Percentiles rank a stretch among this genome's conserved stretches.
phyloP scores from a whole-genome alignment of 2,113 vertebrate genomes.

The Stigmatopora nigra region DNA sequence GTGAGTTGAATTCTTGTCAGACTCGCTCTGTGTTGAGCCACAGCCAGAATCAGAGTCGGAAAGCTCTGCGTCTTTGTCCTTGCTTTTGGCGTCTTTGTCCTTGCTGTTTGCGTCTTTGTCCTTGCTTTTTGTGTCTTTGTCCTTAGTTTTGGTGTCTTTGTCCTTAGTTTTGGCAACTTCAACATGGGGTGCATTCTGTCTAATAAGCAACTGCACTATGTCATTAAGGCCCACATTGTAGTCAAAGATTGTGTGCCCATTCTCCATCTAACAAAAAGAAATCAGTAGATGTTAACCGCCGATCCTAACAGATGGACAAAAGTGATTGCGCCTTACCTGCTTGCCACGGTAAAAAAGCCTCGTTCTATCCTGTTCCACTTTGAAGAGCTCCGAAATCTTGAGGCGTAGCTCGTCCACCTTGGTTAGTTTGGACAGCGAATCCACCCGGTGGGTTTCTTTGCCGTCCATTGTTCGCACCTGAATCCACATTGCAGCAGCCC shows the following conservation, averaged over 20 bases:
- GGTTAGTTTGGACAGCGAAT: conserved; percentile 89
- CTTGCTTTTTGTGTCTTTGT: conserved; percentile 75
- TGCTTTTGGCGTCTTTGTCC: conserved; percentile 71
- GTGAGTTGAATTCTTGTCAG: conserved; percentile 86
- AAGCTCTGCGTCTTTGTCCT: conserved; percentile 65
- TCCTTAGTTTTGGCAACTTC: conserved; percentile 67
- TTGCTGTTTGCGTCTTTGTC: conserved; percentile 77
- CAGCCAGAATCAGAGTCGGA: conserved; percentile 92
- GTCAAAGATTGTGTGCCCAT: conserved; percentile 92
- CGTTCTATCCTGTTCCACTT: conserved; percentile 78
- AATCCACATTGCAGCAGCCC: conserved; percentile 88
- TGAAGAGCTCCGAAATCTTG: conserved; percentile 81
- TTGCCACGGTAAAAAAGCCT: conserved; percentile 94
- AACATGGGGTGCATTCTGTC: conserved; percentile 62
- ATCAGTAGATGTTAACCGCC: background rate
- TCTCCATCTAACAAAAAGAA: conserved; percentile 79
- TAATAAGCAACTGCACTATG: conserved; percentile 87
- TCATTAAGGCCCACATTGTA: conserved; percentile 90
- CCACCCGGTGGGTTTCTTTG: conserved; percentile 81
- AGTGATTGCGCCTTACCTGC: conserved; percentile 70
- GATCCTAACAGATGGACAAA: background rate
- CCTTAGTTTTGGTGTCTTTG: conserved; percentile 74
- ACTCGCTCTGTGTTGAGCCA: conserved; percentile 86
- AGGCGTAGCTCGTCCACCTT: conserved; percentile 85
- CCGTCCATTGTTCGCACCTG: conserved; percentile 98